Conservation (phyloP, 1,140 invertebrate genomes). For the Zaprionus ghesquierei region DNA sequence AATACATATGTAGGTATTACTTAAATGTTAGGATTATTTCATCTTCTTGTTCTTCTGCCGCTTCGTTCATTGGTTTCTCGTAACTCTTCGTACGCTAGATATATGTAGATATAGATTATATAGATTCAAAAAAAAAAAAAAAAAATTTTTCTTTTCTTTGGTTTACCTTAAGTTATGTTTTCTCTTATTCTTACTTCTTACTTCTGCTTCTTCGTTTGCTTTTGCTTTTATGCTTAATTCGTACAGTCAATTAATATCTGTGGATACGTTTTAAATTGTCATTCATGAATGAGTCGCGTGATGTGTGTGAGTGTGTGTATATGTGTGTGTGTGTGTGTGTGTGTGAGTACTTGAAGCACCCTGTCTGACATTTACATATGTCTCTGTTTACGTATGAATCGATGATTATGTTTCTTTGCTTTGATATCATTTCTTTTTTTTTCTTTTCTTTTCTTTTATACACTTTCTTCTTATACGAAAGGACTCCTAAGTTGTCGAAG, state of each 20-base stretch:
- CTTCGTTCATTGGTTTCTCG: conserved; percentile 19
- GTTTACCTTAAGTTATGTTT: conserved; percentile 71
- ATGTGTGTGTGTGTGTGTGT: conserved; percentile 32
- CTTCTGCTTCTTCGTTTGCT: conserved; percentile 3
- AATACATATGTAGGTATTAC: conserved; percentile 67
- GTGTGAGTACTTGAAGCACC: background rate
- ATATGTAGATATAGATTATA: no score
- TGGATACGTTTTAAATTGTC: conserved; percentile 58
- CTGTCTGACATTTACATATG: conserved; percentile 35
- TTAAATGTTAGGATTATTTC: conserved; percentile 64
- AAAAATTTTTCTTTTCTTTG: no score
- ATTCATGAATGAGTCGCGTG: conserved; percentile 34
- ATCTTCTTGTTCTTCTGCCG: conserved; percentile 25
- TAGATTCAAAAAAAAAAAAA: conserved; percentile 79
- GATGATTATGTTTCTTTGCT: conserved; percentile 29
- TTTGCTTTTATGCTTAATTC: conserved; percentile 52
- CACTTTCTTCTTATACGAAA: background rate
- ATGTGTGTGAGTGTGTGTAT: conserved; percentile 18
- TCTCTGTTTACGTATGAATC: conserved; percentile 42
- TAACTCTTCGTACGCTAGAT: conserved; percentile 38
- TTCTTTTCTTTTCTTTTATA: conserved; percentile 1
- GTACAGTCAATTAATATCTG: conserved; percentile 70
- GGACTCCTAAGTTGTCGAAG: conserved; percentile 21
- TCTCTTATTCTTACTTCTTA: conserved; percentile 19
- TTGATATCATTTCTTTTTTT: conserved; percentile 7